Percentiles rank a stretch among this genome's conserved stretches.
Conservation (phyloP, 2,888 invertebrate species). For the Acleris literana region DNA sequence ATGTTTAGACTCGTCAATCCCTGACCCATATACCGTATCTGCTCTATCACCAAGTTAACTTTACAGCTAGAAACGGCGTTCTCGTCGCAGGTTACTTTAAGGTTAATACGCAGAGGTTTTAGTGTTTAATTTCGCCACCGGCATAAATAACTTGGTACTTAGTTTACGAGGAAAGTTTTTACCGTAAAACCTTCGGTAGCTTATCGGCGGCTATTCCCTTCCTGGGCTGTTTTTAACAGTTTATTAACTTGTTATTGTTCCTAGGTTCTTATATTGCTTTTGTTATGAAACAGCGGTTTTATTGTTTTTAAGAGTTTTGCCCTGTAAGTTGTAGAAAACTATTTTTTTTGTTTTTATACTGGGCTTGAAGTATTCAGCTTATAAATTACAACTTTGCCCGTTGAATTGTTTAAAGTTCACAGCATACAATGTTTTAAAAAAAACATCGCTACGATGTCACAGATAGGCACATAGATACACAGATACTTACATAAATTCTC, state of each 20-base stretch:
- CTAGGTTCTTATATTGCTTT: constrained; percentile 23
- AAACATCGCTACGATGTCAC: too few species aligned
- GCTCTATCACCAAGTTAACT: not conserved
- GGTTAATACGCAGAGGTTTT: not conserved
- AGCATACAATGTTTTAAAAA: too few species aligned
- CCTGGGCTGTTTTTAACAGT: constrained; percentile 28
- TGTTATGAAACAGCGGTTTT: constrained; percentile 19
- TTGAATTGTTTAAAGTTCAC: too few species aligned
- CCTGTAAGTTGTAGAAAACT: too few species aligned
- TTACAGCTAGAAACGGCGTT: not conserved
- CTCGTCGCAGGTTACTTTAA: not conserved
- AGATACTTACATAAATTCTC: too few species aligned
- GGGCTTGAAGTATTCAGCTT: too few species aligned
- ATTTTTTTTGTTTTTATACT: too few species aligned
- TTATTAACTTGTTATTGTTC: constrained; percentile 32
- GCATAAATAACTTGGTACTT: constrained; percentile 8
- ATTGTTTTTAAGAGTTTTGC: constrained; percentile 6
- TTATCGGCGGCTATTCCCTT: constrained; percentile 19
- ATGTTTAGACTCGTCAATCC: constrained; percentile 26
- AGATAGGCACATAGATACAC: too few species aligned
- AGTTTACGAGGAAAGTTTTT: constrained; percentile 24
- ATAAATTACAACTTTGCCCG: too few species aligned
- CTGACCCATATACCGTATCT: constrained; percentile 18
- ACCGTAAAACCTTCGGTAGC: constrained; percentile 20
- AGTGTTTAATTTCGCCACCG: constrained; percentile 4